These are phyloP conservation scores for Carollia perspicillata DNA, from an alignment of 2,113 vertebrate genomes.

Conservation along the genomic window DNA sequence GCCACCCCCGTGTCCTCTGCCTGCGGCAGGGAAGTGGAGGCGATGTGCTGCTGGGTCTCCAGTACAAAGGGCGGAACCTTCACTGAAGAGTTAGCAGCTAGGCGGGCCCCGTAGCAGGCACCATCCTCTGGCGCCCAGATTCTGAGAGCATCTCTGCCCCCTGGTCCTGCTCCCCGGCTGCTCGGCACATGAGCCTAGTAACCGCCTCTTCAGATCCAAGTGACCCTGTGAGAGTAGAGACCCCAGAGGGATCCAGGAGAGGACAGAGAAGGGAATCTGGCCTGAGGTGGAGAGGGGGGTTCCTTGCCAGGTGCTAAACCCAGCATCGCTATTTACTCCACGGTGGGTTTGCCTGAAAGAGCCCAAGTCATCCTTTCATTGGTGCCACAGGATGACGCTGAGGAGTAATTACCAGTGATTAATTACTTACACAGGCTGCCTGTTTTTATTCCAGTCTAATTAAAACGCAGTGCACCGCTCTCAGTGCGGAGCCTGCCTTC, in stretches of 20 bases:
- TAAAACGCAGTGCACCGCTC: neutral
- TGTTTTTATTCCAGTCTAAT: slow-evolving; percentile 41
- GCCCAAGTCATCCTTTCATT: slow-evolving; percentile 9
- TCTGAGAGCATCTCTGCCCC: neutral
- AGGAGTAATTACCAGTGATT: slow-evolving; percentile 60
- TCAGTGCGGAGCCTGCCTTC: neutral
- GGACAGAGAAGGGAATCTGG: neutral
- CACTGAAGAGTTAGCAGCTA: neutral
- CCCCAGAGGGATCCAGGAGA: neutral
- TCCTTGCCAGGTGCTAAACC: neutral
- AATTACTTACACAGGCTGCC: slow-evolving; percentile 1
- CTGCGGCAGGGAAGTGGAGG: neutral
- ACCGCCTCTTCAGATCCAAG: neutral
- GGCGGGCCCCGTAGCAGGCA: neutral
- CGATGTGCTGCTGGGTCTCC: neutral
- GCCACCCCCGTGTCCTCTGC: neutral
- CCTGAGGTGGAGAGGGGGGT: neutral
- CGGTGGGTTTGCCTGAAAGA: neutral
- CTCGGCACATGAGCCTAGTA: neutral
- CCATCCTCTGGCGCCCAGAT: neutral
- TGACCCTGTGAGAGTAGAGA: neutral
- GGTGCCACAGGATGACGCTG: neutral
- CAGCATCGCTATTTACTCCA: neutral
- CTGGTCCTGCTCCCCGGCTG: neutral
- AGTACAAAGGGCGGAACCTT: neutral